Conservation (phyloP, 2,797 vertebrate species). For the Tapirus indicus region DNA sequence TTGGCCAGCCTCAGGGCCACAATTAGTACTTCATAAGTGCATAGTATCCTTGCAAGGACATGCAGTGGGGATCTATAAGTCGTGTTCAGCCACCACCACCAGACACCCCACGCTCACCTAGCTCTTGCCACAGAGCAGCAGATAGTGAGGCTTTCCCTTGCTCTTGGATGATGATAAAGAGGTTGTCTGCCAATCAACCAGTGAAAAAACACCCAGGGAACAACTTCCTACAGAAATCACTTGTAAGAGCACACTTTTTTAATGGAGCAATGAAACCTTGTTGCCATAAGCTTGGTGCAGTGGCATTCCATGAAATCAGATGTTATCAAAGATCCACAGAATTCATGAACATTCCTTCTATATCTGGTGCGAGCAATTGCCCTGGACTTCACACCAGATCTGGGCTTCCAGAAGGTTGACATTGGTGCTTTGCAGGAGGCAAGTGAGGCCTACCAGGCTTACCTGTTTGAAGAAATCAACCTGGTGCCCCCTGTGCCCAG, state of each 20-base stretch:
- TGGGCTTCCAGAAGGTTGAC: not conserved
- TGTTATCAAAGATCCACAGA: not conserved
- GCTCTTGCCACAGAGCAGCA: not conserved
- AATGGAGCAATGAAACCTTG: not conserved
- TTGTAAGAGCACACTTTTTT: not conserved
- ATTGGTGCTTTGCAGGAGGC: not conserved
- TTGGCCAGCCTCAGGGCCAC: not conserved
- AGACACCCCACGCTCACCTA: not conserved
- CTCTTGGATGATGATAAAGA: not conserved
- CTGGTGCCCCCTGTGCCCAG: not conserved
- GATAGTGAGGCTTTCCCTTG: not conserved
- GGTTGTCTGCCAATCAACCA: not conserved
- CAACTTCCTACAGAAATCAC: not conserved
- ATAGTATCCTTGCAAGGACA: not conserved
- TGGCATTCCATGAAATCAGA: not conserved
- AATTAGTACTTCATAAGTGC: not conserved
- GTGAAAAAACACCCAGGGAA: not conserved
- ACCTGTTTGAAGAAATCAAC: not conserved
- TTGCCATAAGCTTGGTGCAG: not conserved
- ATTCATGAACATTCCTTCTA: not conserved
- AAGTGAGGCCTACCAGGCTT: not conserved
- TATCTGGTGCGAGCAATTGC: not conserved
- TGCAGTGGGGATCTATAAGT: not conserved
- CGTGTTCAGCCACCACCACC: not conserved
- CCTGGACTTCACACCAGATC: not conserved